Evolutionary conservation across 2,888 invertebrate genomes (phyloP).

Genomic region (Mesorhabditis belari): DNA sequence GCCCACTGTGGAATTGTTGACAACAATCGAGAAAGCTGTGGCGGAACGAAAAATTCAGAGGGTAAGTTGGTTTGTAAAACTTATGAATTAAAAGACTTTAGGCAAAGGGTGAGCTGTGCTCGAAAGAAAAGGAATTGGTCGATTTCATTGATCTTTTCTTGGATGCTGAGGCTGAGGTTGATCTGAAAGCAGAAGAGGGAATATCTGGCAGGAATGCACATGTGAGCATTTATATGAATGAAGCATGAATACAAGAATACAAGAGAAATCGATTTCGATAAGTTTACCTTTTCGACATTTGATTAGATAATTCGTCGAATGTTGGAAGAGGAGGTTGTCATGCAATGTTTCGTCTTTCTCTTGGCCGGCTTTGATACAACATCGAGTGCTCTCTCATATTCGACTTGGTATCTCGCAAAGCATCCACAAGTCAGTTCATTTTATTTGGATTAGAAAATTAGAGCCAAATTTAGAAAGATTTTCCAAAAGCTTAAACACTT

Average conservation of each 20-base stretch:
- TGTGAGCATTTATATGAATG: too few relatives aligned
- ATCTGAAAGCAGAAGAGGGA: slow-evolving; percentile 8
- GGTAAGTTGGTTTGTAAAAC: slow-evolving; percentile 3
- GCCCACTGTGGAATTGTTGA: slow-evolving; percentile 4
- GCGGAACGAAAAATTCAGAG: slow-evolving; percentile 7
- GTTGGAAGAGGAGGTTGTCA: slow-evolving; percentile 48
- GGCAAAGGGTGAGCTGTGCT: not conserved
- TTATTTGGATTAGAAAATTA: too few relatives aligned
- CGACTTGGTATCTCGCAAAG: slow-evolving; percentile 55
- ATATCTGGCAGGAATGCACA: not conserved
- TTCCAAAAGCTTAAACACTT: too few relatives aligned
- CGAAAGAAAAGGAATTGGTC: not conserved
- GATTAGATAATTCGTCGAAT: slow-evolving; percentile 6
- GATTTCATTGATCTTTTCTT: slow-evolving; percentile 42
- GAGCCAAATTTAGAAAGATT: too few relatives aligned
- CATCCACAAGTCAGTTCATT: slow-evolving; percentile 50
- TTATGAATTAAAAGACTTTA: too few relatives aligned
- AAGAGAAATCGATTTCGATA: too few relatives aligned
- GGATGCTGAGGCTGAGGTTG: slow-evolving; percentile 25
- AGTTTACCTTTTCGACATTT: too few relatives aligned
- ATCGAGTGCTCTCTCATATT: slow-evolving; percentile 56
- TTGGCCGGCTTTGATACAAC: slow-evolving; percentile 60
- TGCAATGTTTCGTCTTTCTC: slow-evolving; percentile 56
- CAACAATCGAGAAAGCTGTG: slow-evolving; percentile 3
- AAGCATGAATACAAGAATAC: too few relatives aligned